Conservation (phyloP, 1,140 invertebrate species). For the Metopolophium dirhodum region DNA sequence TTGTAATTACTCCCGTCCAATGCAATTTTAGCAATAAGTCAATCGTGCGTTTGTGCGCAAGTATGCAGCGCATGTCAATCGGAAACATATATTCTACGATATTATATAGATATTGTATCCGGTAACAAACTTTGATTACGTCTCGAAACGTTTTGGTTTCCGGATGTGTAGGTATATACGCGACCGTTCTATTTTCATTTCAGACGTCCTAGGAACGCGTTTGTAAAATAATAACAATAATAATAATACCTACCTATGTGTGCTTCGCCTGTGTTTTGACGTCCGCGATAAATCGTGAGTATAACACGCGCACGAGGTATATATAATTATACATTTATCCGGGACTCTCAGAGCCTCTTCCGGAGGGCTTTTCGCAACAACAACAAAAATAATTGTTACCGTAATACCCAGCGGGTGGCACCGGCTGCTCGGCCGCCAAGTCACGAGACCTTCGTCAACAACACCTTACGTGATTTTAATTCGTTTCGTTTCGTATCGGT, state of each 20-base stretch:
- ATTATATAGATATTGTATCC: background rate
- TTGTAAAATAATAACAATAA: background rate
- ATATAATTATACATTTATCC: constrained; percentile 13
- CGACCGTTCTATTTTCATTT: constrained; percentile 23
- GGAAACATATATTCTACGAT: background rate
- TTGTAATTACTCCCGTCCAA: background rate
- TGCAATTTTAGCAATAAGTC: background rate
- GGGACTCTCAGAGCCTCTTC: constrained; percentile 11
- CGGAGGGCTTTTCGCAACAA: constrained; percentile 54
- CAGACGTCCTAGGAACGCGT: background rate
- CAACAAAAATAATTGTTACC: constrained; percentile 52
- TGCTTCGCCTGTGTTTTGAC: background rate
- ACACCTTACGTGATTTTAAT: constrained; percentile 53
- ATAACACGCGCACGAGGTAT: background rate
- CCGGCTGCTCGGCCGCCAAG: constrained; percentile 1
- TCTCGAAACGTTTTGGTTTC: constrained; percentile 11
- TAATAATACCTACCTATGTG: background rate
- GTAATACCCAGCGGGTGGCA: constrained; percentile 54
- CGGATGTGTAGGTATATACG: background rate
- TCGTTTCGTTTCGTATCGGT: background rate
- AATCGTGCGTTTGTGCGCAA: background rate
- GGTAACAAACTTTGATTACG: background rate
- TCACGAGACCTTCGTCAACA: constrained; percentile 53
- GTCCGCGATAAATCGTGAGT: constrained; percentile 23
- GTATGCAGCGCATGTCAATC: background rate